Evolutionary conservation across 2,797 vertebrate genomes (phyloP).

Genomic region (Chrosomus eos): DNA sequence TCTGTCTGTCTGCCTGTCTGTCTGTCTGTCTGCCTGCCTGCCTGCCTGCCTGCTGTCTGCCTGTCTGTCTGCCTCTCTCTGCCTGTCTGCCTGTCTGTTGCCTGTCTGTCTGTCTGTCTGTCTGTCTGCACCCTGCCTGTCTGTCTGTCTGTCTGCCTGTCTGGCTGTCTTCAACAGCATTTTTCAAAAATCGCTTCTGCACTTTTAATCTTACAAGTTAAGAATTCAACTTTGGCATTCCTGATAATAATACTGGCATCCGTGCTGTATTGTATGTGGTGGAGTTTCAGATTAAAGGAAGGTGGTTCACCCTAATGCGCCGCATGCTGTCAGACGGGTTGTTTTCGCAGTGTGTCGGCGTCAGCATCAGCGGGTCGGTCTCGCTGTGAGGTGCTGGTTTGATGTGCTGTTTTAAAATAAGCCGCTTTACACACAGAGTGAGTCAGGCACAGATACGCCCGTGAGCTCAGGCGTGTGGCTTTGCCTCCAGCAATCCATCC

Average conservation of each 20-base stretch:
- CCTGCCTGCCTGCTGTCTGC: too few relatives aligned
- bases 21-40: too few relatives aligned
- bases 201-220: neutral
- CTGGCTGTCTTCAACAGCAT: too few relatives aligned
- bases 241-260: neutral
- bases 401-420: slow-evolving; percentile 22
- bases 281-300: neutral
- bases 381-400: neutral
- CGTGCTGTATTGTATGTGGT: neutral
- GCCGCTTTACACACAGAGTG: neutral
- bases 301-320: neutral
- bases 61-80: too few relatives aligned
- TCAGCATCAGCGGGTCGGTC: neutral
- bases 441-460: slow-evolving; percentile 5
- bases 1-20: too few relatives aligned
- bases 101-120: too few relatives aligned
- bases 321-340: neutral
- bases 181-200: too few relatives aligned
- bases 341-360: neutral
- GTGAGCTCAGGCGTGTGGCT: neutral
- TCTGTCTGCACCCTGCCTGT: too few relatives aligned
- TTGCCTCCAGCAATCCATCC: neutral
- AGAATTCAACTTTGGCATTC: neutral
- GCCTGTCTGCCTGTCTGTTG: too few relatives aligned
- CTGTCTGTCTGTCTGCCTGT: too few relatives aligned